Evolutionary conservation across 2,888 invertebrate genomes (phyloP).

Genomic region (Drosophila imparisetae): DNA sequence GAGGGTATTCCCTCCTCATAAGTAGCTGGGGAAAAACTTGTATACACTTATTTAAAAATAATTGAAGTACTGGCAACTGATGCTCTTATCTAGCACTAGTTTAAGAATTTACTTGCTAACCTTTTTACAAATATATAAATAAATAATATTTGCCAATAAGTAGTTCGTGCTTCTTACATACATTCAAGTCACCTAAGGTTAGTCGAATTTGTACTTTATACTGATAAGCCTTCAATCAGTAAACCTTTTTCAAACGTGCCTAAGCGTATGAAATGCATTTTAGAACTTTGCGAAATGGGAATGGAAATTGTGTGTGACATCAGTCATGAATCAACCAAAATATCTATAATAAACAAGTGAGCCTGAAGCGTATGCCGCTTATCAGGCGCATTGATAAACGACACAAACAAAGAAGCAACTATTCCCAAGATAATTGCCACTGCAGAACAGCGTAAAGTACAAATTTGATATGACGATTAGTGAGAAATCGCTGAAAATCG

Average conservation of each 20-base stretch:
- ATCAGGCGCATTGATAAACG: slow-evolving; percentile 46
- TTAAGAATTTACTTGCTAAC: neutral
- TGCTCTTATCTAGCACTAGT: neutral
- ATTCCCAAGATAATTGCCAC: slow-evolving; percentile 36
- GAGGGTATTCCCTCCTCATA: neutral
- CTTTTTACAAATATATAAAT: too few relatives aligned
- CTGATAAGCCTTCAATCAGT: slow-evolving; percentile 9
- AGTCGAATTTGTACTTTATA: too few relatives aligned
- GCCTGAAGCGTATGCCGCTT: slow-evolving; percentile 14
- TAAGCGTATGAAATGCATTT: slow-evolving; percentile 10
- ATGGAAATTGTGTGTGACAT: slow-evolving; percentile 25
- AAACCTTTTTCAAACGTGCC: slow-evolving; percentile 23
- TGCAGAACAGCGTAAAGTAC: slow-evolving; percentile 31
- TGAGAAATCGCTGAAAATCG: slow-evolving; percentile 24
- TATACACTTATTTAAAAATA: neutral
- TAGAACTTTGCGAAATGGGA: slow-evolving; percentile 19
- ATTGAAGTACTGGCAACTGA: neutral
- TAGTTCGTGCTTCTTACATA: neutral
- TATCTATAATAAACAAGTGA: slow-evolving; percentile 30
- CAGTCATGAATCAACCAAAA: slow-evolving; percentile 33
- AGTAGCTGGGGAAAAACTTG: neutral
- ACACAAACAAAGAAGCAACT: neutral
- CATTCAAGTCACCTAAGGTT: neutral
- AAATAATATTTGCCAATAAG: neutral
- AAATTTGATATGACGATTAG: slow-evolving; percentile 46